Evolutionary conservation across 2,797 vertebrate genomes (phyloP).

Genomic region (Eremophila alpestris): DNA sequence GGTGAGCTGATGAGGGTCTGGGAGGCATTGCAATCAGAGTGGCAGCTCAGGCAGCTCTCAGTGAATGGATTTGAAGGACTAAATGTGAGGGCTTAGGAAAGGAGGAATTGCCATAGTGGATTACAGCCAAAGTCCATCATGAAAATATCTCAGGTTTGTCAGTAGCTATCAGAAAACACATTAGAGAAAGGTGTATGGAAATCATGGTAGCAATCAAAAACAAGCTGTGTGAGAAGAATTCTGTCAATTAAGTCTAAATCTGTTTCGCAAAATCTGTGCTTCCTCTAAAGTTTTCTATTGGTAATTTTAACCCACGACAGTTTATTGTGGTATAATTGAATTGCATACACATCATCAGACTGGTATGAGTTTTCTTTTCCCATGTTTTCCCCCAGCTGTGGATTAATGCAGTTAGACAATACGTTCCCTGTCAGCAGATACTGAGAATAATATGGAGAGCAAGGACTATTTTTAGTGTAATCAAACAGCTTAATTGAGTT

Average conservation of each 20-base stretch:
- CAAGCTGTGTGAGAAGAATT: neutral
- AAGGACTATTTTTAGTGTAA: conserved; percentile 13
- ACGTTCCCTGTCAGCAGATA: neutral
- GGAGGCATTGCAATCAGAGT: conserved; percentile 51
- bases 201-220: neutral
- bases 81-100: conserved; percentile 17
- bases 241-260: neutral
- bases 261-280: neutral
- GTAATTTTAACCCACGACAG: neutral
- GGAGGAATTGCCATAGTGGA: conserved; percentile 5
- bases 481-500: conserved; percentile 14
- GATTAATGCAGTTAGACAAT: neutral
- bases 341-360: neutral
- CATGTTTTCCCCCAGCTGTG: neutral
- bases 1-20: conserved; percentile 54
- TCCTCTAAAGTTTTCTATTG: neutral
- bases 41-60: conserved; percentile 44
- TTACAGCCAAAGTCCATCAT: neutral
- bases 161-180: neutral
- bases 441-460: neutral
- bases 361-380: neutral
- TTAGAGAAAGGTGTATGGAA: neutral
- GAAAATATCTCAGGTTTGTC: conserved; percentile 30
- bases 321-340: neutral
- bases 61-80: conserved; percentile 38